Evolutionary conservation across 1,140 invertebrate genomes (phyloP).

Genomic region (Megalopta genalis): DNA sequence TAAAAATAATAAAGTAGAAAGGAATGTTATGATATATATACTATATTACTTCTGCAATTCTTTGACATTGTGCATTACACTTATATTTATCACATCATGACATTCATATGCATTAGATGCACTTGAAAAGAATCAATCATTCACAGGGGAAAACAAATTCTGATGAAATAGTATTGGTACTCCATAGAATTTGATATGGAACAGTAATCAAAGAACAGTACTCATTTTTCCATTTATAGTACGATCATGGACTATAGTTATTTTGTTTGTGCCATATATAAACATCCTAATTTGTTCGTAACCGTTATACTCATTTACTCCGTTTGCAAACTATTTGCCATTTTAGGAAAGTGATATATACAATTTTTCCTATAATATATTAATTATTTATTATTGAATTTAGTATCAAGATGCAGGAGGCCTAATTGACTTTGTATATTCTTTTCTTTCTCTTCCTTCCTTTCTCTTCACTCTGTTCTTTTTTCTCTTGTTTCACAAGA

Average conservation of each 20-base stretch:
- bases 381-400: slow-evolving; percentile 17
- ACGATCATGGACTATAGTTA: slow-evolving; percentile 5
- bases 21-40: slow-evolving; percentile 8
- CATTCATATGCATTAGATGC: background rate
- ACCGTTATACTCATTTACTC: slow-evolving; percentile 2
- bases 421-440: slow-evolving; percentile 26
- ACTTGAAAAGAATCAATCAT: background rate
- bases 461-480: too few species aligned
- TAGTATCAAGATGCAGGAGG: background rate
- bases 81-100: background rate
- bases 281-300: slow-evolving; percentile 16
- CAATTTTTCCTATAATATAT: slow-evolving; percentile 9
- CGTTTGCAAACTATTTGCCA: slow-evolving; percentile 9
- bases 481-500: background rate
- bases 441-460: too few species aligned
- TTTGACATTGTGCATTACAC: background rate
- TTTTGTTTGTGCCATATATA: slow-evolving; percentile 38
- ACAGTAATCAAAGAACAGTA: background rate
- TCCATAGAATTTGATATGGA: background rate
- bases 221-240: background rate
- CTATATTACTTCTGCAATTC: slow-evolving; percentile 15
- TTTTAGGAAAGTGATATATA: slow-evolving; percentile 12
- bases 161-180: background rate
- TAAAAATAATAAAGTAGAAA: background rate
- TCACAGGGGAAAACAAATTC: background rate